Conservation (phyloP, 2,888 invertebrate species). For the Machimus rusticus region DNA sequence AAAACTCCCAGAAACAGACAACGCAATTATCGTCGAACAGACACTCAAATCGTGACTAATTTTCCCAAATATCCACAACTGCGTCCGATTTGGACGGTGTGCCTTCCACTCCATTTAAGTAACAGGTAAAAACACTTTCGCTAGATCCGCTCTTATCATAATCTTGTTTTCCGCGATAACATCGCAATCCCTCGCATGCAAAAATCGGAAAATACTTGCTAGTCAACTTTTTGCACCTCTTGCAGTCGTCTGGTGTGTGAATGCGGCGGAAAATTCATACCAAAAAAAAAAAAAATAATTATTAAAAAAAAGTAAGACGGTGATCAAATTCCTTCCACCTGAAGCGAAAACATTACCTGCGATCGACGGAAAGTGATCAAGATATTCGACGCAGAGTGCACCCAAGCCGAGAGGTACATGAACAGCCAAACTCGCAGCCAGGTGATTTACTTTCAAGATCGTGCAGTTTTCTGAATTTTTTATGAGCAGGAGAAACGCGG, state of each 20-base stretch:
- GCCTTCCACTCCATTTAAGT: not conserved
- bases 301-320: not conserved
- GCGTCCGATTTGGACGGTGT: not conserved
- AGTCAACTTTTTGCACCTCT: not conserved
- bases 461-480: constrained; percentile 2
- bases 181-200: not conserved
- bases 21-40: not conserved
- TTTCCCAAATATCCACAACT: not conserved
- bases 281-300: not conserved
- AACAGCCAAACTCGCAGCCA: not conserved
- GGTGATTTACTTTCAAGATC: constrained; percentile 17
- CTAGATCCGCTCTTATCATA: not conserved
- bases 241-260: not conserved
- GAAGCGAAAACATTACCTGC: not conserved
- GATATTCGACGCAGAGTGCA: not conserved
- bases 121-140: not conserved
- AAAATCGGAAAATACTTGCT: not conserved
- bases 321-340: not conserved
- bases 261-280: not conserved
- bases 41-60: not conserved
- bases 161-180: not conserved
- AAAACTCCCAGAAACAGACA: not conserved
- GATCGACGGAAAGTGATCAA: not conserved
- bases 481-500: not conserved
- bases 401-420: not conserved